phyloP scores from a whole-genome alignment of 2,113 vertebrate genomes.

The Urocolius indicus region DNA sequence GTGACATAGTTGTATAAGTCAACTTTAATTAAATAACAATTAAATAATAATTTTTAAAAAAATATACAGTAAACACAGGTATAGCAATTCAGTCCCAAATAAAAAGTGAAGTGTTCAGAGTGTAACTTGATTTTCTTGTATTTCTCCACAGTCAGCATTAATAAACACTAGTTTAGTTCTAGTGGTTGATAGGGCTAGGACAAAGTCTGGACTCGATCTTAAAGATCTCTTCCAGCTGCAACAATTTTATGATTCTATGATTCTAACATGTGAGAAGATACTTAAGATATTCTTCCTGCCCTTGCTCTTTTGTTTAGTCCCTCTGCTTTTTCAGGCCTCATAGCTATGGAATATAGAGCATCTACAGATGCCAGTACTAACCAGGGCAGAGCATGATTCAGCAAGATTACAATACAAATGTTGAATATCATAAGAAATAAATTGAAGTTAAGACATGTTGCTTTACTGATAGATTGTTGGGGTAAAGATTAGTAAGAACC shows the following conservation, averaged over 20 bases:
- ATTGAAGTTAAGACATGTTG: background rate
- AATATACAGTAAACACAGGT: background rate
- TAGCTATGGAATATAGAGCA: background rate
- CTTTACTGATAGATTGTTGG: background rate
- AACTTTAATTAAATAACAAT: too few relatives aligned
- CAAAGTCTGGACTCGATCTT: too few relatives aligned
- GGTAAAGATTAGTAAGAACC: background rate
- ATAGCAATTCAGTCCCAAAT: background rate
- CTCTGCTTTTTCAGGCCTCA: background rate
- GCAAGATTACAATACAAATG: fast-evolving
- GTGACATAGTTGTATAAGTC: background rate
- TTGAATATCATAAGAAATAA: background rate
- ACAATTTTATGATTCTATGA: too few relatives aligned
- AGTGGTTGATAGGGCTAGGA: too few relatives aligned
- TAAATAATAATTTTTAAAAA: background rate
- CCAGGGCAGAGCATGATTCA: background rate
- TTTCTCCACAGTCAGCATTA: background rate
- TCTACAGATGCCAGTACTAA: background rate
- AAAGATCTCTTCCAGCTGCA: too few relatives aligned
- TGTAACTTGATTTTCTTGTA: background rate
- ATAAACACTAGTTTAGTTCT: background rate
- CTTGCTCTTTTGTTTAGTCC: background rate
- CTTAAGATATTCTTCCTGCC: background rate
- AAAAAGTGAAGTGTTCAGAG: background rate
- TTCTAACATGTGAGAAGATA: background rate